These are phyloP conservation scores for Proteles cristata DNA, from an alignment of 2,113 vertebrate species.

Conservation along the genomic window DNA sequence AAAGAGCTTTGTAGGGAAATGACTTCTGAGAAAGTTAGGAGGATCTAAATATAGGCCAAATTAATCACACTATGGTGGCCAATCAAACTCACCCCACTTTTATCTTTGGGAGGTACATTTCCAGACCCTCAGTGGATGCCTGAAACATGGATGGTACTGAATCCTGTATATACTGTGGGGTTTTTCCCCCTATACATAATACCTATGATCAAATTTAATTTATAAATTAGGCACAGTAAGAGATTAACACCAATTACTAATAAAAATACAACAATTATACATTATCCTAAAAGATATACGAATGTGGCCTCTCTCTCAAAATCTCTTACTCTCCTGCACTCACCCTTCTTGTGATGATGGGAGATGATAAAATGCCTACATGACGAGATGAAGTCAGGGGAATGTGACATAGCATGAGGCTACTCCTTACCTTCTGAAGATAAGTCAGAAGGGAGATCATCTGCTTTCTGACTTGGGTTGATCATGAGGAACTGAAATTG, in stretches of 20 bases:
- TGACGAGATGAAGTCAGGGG: not conserved
- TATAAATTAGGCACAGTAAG: not conserved
- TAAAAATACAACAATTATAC: not conserved
- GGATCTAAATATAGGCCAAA: not conserved
- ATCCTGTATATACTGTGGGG: not conserved
- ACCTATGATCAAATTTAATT: not conserved
- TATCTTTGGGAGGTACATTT: not conserved
- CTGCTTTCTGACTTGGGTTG: not conserved
- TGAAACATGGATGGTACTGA: not conserved
- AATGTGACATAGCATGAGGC: not conserved
- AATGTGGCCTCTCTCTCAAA: not conserved
- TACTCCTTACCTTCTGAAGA: not conserved
- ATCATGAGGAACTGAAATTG: not conserved
- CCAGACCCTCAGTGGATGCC: not conserved
- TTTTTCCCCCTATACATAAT: not conserved
- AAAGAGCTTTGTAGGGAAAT: conserved; percentile 3
- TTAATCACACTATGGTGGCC: not conserved
- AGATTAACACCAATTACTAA: not conserved
- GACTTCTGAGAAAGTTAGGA: conserved; percentile 6
- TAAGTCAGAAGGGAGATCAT: too few relatives aligned
- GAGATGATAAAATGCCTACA: not conserved
- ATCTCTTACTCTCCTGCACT: not conserved
- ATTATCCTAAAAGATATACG: not conserved
- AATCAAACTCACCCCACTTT: not conserved
- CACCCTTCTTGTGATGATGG: not conserved